phyloP scores from a whole-genome alignment of 53 echinoderm and acorn worm genomes.

The Patiria pectinifera region DNA sequence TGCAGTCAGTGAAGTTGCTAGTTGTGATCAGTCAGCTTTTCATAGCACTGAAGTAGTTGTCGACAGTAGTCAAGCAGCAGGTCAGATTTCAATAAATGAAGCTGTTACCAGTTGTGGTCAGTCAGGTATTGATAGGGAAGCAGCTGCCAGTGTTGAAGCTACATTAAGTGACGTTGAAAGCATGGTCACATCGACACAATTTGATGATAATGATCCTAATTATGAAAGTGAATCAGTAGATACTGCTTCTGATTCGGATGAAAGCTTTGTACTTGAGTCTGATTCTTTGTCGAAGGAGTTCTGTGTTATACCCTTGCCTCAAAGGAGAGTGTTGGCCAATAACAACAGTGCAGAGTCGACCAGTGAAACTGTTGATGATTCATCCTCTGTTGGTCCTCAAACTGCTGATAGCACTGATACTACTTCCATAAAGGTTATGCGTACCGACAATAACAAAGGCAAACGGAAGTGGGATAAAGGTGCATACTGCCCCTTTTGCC shows the following conservation, averaged over 20 bases:
- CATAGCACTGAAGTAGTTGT: no score
- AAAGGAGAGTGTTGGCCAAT: background rate
- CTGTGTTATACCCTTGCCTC: background rate
- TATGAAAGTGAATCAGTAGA: constrained; percentile 20
- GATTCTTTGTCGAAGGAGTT: constrained; percentile 20
- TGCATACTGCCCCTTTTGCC: constrained; percentile 71
- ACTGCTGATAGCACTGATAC: constrained; percentile 8
- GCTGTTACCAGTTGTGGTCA: background rate
- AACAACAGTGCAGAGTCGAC: background rate
- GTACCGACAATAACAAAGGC: constrained; percentile 64
- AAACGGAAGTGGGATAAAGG: constrained; percentile 76
- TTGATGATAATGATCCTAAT: constrained; percentile 27
- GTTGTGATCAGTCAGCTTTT: no score
- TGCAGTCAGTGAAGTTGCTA: no score
- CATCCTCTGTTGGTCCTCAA: background rate
- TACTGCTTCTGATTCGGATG: constrained; percentile 2
- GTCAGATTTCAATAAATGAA: no score
- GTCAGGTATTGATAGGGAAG: background rate
- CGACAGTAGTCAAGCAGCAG: no score
- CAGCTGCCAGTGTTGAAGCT: background rate
- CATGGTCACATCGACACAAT: background rate
- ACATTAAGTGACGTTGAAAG: background rate
- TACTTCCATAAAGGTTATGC: constrained; percentile 62
- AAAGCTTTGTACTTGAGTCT: constrained; percentile 19
- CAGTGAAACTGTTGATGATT: constrained; percentile 21